Base-by-base conservation (phyloP, 2,113 vertebrate genomes). In the Oceanites oceanicus region DNA sequence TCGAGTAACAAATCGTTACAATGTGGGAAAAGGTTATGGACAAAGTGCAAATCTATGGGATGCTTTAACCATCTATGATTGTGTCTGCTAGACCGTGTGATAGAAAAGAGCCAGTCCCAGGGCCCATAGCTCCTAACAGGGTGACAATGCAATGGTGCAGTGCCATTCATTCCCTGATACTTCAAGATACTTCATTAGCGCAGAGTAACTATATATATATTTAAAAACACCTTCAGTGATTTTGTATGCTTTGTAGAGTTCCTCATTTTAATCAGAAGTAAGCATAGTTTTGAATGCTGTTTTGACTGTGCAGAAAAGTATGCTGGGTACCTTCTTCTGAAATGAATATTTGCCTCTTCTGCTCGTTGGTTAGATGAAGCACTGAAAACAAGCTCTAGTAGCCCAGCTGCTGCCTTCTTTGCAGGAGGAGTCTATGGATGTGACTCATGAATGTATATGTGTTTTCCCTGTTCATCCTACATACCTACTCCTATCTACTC, bases 1-100 rank as follows among this genome's bases (percentile, higher is more conserved):
- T 86, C 6, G 15, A 95, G 75, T 68, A 93, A 86, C 58, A 88
- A 81, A 63, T 86, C 91, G 59, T 91, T 96, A 92, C 86, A 92
- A 77, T 68, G 84, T 93, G 87, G 74, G 86, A 95, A 90, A 81
- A 94, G 42, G 50, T 86, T 68, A 62, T 32, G 63, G 81, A 55
- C 58, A 66, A 83, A 72, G 21, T 59, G 80, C 29, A 71, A 76
- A 89, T 26, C 71, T 76, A 59, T 65, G 63, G 53, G 74, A 92
- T 96, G 55, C 82, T 96, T 94, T 88, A 93, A 53, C 73, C 45
- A 47, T 74, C 81, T 56, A 49, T 5, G 70, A 79, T 67, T 73
- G 34, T 26, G 22, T 34, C 40, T 66, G 34, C 45, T 61, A 83
- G 86, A 86, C 25, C 25, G 4, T 63, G 40, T 34, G 20, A 70